phyloP scores from a whole-genome alignment of 2,113 vertebrate species.

The Amazona vittata region DNA sequence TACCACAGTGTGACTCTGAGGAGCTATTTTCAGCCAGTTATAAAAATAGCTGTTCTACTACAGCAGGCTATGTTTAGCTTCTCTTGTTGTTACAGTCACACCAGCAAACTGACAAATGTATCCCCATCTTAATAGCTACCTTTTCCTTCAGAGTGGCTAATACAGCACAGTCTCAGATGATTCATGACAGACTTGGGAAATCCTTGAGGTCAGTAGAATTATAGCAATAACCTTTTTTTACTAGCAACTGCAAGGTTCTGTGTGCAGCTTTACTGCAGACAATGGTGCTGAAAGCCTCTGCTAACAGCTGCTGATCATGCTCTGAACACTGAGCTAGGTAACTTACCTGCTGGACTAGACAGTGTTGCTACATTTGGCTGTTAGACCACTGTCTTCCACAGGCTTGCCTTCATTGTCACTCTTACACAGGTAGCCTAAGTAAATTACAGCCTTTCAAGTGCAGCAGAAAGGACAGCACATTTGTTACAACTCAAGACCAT shows the following conservation, averaged over 20 bases:
- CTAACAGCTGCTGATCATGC: neutral
- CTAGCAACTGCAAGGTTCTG: neutral
- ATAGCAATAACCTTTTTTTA: neutral
- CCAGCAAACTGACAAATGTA: neutral
- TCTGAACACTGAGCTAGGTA: neutral
- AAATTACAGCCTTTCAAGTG: neutral
- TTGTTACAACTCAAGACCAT: neutral
- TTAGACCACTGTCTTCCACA: neutral
- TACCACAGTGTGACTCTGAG: neutral
- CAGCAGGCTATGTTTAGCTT: neutral
- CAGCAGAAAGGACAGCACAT: neutral
- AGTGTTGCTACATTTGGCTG: neutral
- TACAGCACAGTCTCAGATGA: neutral
- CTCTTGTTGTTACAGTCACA: fast-evolving
- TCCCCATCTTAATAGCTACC: neutral
- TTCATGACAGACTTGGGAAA: neutral
- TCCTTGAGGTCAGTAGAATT: neutral
- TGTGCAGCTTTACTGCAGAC: neutral
- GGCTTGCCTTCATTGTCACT: neutral
- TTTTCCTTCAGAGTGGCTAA: neutral
- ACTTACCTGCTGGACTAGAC: neutral
- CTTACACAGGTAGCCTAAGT: neutral
- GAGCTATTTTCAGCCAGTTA: neutral
- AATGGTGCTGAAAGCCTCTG: neutral
- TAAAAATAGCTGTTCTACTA: neutral